Evolutionary conservation across 2,797 vertebrate species (phyloP).

Genomic region (Cyprinodon diabolis): DNA sequence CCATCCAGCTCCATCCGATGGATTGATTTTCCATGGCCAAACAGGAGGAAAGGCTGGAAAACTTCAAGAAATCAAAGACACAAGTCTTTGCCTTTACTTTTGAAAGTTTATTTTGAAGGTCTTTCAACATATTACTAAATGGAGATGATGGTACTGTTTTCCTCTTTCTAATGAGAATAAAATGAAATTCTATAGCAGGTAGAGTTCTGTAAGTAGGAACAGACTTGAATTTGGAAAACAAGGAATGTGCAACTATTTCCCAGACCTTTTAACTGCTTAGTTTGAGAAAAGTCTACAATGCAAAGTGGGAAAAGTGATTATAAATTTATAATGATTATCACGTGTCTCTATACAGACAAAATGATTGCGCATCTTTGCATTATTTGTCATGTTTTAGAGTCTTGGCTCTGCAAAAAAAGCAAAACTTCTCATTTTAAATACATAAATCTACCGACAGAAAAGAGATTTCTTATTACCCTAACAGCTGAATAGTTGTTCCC

Average conservation of each 20-base stretch:
- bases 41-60: constrained; percentile 88
- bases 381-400: not conserved
- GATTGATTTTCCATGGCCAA: constrained; percentile 86
- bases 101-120: not conserved
- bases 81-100: not conserved
- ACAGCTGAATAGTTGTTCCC: constrained; percentile 7
- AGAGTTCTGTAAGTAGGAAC: no score
- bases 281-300: not conserved
- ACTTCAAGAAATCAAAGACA: constrained; percentile 67
- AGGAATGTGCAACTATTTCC: no score
- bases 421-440: not conserved
- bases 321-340: not conserved
- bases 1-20: constrained; percentile 88
- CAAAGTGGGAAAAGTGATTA: not conserved
- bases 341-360: not conserved
- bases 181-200: not conserved
- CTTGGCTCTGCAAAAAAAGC: not conserved
- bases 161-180: no score
- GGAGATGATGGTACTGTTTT: no score
- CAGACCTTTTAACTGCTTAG: not conserved
- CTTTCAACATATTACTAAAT: no score
- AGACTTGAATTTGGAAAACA: no score
- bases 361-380: not conserved
- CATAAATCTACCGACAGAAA: not conserved
- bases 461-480: constrained; percentile 9